Evolutionary conservation across 2,113 vertebrate genomes (phyloP).

Genomic region (Pongo pygmaeus): DNA sequence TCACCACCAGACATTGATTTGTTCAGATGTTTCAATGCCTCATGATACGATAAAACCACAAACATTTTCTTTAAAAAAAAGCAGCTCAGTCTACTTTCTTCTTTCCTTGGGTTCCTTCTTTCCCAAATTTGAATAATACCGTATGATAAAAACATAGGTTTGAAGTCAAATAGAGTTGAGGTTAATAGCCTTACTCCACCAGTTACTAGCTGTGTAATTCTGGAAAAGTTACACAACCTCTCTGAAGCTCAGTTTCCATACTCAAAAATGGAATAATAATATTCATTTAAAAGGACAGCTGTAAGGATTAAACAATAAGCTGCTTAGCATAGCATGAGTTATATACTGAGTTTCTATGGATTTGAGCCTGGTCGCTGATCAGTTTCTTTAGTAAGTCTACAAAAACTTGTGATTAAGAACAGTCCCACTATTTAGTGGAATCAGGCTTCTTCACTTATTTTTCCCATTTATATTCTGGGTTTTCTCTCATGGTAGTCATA

Average conservation of each 20-base stretch:
- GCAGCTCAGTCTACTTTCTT: neutral
- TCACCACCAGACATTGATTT: neutral
- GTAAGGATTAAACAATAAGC: neutral
- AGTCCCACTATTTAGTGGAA: neutral
- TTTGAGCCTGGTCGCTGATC: neutral
- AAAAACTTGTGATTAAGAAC: neutral
- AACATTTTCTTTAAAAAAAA: neutral
- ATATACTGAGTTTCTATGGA: neutral
- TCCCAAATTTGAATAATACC: constrained; percentile 3
- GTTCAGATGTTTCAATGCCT: too few relatives aligned
- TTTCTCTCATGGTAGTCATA: neutral
- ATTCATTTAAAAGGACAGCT: neutral
- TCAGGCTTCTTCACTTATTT: neutral
- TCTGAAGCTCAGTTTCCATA: neutral
- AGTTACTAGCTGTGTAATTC: neutral
- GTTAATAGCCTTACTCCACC: neutral
- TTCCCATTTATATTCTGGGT: neutral
- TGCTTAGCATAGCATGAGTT: neutral
- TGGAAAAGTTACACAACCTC: neutral
- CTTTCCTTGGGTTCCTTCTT: neutral
- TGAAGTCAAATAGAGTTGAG: neutral
- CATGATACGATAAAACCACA: too few relatives aligned
- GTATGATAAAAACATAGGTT: neutral
- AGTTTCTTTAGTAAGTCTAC: neutral
- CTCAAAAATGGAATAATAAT: neutral